Conservation (phyloP, 1,140 invertebrate genomes). For the Archivesica marissinica region DNA sequence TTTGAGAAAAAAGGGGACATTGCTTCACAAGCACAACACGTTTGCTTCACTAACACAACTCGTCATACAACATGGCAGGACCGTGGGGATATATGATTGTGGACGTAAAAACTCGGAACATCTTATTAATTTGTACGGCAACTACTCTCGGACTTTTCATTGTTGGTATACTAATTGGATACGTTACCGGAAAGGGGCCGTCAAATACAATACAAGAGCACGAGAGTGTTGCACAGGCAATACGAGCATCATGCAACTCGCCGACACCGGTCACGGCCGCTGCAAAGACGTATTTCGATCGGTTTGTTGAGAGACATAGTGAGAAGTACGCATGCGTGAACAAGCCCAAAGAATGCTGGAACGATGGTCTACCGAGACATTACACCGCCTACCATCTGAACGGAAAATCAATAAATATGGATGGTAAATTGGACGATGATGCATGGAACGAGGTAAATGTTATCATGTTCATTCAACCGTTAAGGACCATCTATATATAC, state of each 20-base stretch:
- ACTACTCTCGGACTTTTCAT: constrained; percentile 13
- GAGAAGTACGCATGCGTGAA: background rate
- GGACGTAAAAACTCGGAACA: constrained; percentile 48
- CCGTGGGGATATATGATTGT: constrained; percentile 35
- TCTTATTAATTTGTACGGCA: constrained; percentile 21
- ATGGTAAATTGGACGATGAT: constrained; percentile 67
- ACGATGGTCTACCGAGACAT: constrained; percentile 47
- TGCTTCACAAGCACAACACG: no score
- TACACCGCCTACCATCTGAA: constrained; percentile 66
- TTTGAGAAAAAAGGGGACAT: no score
- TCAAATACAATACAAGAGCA: no score
- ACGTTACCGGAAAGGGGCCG: constrained; percentile 11
- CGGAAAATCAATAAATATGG: constrained; percentile 60
- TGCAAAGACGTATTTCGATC: background rate
- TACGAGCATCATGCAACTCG: background rate
- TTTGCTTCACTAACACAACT: no score
- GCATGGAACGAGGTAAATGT: constrained; percentile 68
- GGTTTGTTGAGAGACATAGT: constrained; percentile 7
- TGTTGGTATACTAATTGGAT: constrained; percentile 50
- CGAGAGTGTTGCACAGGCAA: constrained; percentile 2
- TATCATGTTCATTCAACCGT: no score
- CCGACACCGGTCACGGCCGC: background rate
- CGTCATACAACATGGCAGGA: background rate
- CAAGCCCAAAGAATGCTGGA: background rate
- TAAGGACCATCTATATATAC: no score